Conservation (phyloP, 2,888 invertebrate genomes). For the Eristalinus sepulchralis region DNA sequence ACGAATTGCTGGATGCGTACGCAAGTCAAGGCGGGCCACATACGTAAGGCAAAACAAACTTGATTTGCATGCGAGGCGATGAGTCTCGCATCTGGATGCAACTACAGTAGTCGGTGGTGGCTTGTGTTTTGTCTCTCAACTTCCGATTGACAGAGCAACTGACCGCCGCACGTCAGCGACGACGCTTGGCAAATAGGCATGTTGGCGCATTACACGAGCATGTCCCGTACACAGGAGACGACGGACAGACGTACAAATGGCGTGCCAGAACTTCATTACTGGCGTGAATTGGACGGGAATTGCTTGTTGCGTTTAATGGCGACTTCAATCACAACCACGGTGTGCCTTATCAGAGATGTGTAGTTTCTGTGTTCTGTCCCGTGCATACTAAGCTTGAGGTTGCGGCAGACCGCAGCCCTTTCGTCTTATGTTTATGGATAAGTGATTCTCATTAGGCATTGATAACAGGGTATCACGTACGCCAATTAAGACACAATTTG, state of each 20-base stretch:
- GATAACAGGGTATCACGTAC: not conserved
- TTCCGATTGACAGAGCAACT: conserved; percentile 57
- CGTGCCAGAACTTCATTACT: conserved; percentile 3
- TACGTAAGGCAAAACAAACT: conserved; percentile 21
- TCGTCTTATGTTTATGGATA: not conserved
- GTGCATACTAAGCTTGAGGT: conserved; percentile 40
- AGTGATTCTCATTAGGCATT: not conserved
- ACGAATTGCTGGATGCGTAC: conserved; percentile 22
- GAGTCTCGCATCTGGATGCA: not conserved
- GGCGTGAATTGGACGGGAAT: conserved; percentile 47
- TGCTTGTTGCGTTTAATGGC: conserved; percentile 44
- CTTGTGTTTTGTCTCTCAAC: conserved; percentile 47
- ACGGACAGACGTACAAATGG: not conserved
- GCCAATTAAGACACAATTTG: not conserved
- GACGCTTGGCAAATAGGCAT: conserved; percentile 27
- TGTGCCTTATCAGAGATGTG: conserved; percentile 35
- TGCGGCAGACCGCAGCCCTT: not conserved
- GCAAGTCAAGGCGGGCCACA: conserved; percentile 8
- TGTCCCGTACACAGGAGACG: not conserved
- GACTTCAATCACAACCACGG: conserved; percentile 25
- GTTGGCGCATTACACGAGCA: conserved; percentile 34
- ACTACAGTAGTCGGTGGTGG: conserved; percentile 28
- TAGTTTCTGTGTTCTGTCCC: conserved; percentile 31
- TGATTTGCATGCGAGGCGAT: conserved; percentile 53
- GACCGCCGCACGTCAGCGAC: not conserved